phyloP scores from a whole-genome alignment of 1,140 invertebrate species.

The Solenopsis fugax region DNA sequence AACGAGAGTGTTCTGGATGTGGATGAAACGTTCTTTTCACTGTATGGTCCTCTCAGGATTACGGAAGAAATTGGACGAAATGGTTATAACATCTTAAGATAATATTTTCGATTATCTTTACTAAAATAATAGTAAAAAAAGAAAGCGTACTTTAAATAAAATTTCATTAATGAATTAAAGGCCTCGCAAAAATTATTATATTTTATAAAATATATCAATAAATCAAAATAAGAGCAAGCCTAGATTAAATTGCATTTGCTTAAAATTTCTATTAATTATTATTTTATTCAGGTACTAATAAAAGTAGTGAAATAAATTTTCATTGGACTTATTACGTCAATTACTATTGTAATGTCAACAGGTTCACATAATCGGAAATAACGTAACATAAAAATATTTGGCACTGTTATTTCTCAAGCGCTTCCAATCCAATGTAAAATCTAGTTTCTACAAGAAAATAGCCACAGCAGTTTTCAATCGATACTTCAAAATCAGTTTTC shows the following conservation, averaged over 20 bases:
- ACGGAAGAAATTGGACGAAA: conserved; percentile 48
- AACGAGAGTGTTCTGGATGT: conserved; percentile 42
- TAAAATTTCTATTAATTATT: not conserved
- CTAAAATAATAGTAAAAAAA: not conserved
- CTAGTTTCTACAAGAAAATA: not conserved
- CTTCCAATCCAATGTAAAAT: not conserved
- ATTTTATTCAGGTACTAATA: not conserved
- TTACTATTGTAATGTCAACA: not conserved
- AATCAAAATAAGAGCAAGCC: not conserved
- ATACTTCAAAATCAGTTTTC: conserved; percentile 10
- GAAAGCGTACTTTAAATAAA: not conserved
- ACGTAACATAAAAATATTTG: not conserved
- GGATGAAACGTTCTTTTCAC: conserved; percentile 47
- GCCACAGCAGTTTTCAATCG: not conserved
- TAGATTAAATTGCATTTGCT: conserved; percentile 5
- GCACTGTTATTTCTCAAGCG: too few relatives aligned
- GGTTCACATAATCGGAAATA: too few relatives aligned
- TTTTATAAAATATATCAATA: not conserved
- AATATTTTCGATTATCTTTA: conserved; percentile 20
- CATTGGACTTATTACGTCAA: not conserved
- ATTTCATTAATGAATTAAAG: not conserved
- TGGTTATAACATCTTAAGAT: not conserved
- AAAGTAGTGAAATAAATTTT: not conserved
- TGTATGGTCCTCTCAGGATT: conserved; percentile 40
- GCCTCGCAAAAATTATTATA: conserved; percentile 4